A percentile compares a stretch with the other conserved stretches of the same genome.
Conservation (phyloP, 2,113 vertebrate genomes). For the Xenopus laevis region DNA sequence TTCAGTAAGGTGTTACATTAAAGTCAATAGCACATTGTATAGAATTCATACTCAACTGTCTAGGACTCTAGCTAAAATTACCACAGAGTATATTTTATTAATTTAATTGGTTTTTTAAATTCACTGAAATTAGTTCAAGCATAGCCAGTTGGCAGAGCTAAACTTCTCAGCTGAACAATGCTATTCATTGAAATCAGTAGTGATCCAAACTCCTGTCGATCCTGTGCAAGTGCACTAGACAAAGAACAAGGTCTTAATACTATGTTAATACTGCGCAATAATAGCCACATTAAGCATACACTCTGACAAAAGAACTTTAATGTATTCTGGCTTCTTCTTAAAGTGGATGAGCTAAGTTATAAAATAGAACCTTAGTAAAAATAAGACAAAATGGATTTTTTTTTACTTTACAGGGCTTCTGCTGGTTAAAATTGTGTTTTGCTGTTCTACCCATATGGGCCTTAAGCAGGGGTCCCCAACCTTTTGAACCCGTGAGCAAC, state of each 20-base stretch:
- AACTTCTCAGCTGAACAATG: background rate
- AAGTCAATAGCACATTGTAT: conserved; percentile 9
- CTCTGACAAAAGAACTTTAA: too few species aligned
- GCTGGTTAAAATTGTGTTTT: too few species aligned
- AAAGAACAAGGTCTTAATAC: conserved; percentile 14
- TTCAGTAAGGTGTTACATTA: conserved; percentile 17
- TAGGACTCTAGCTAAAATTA: background rate
- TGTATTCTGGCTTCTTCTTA: too few species aligned
- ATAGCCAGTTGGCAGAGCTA: conserved; percentile 8
- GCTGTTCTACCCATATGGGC: too few species aligned
- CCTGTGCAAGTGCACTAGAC: conserved; percentile 11
- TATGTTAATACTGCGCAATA: conserved; percentile 20
- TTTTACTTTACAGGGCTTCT: too few species aligned
- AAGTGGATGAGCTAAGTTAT: background rate
- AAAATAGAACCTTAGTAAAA: background rate
- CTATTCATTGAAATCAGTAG: conserved; percentile 7
- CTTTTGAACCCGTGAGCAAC: too few species aligned
- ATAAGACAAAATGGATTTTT: too few species aligned
- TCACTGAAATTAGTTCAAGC: conserved; percentile 9
- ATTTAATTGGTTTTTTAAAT: conserved; percentile 37
- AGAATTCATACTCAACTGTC: conserved; percentile 12
- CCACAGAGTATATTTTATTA: conserved; percentile 34
- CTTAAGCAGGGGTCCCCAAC: too few species aligned
- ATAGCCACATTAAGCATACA: background rate
- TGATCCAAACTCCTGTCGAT: conserved; percentile 16